phyloP scores from a whole-genome alignment of 1,140 invertebrate genomes.

The Agrilus planipennis region DNA sequence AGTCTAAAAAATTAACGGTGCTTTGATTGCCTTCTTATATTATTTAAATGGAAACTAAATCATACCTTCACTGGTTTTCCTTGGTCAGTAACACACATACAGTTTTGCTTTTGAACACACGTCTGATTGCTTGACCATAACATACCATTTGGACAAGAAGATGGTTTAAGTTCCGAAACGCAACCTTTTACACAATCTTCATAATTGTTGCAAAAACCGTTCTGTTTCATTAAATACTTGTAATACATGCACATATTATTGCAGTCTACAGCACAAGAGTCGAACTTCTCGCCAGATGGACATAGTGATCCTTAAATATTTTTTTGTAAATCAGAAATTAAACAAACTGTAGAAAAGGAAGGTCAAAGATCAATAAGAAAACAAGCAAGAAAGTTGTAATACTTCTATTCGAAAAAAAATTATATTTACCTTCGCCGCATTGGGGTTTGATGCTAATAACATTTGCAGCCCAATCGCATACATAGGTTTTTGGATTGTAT shows the following conservation, averaged over 20 bases:
- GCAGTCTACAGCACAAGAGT: constrained; percentile 42
- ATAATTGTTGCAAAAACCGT: constrained; percentile 34
- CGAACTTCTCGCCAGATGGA: constrained; percentile 32
- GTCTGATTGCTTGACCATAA: constrained; percentile 54
- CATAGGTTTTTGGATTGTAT: constrained; percentile 47
- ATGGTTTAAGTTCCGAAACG: constrained; percentile 15
- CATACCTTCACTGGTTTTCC: constrained; percentile 50
- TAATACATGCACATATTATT: constrained; percentile 41
- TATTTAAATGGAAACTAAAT: too few relatives aligned
- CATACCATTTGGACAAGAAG: constrained; percentile 29
- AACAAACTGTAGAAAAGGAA: background rate
- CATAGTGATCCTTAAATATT: constrained; percentile 23
- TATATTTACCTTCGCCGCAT: constrained; percentile 38
- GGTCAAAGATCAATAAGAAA: background rate
- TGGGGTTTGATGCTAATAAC: constrained; percentile 48
- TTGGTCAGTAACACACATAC: constrained; percentile 50
- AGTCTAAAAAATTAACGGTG: too few relatives aligned
- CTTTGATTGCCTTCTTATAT: too few relatives aligned
- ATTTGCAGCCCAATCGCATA: constrained; percentile 49
- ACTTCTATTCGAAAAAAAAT: too few relatives aligned
- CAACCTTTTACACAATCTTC: constrained; percentile 40
- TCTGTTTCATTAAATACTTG: constrained; percentile 30
- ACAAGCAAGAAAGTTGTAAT: too few relatives aligned
- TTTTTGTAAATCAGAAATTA: background rate
- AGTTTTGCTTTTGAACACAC: constrained; percentile 57